phyloP scores from a whole-genome alignment of 2,888 invertebrate genomes.

The Rhamphomyia laevipes region DNA sequence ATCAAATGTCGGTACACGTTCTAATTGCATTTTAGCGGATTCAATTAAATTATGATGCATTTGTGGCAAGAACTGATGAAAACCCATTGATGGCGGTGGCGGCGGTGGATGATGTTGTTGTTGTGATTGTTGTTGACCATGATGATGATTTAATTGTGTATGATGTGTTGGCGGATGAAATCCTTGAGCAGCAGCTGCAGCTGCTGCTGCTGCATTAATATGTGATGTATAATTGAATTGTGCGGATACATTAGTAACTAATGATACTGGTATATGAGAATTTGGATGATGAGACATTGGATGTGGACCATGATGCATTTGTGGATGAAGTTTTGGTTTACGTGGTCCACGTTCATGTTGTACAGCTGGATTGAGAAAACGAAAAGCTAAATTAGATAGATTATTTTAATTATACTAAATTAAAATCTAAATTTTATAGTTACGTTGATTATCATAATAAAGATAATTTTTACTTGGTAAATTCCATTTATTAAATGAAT shows the following conservation, averaged over 20 bases:
- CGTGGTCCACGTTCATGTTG: slow-evolving; percentile 94
- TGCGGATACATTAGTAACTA: slow-evolving; percentile 37
- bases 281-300: slow-evolving; percentile 19
- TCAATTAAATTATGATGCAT: slow-evolving; percentile 35
- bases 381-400: too few species aligned
- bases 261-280: slow-evolving; percentile 32
- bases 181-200: slow-evolving; percentile 20
- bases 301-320: slow-evolving; percentile 28
- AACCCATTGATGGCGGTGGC: slow-evolving; percentile 29
- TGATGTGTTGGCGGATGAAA: slow-evolving; percentile 9
- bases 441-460: too few species aligned
- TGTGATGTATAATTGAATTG: slow-evolving; percentile 38
- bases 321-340: slow-evolving; percentile 71
- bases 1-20: slow-evolving; percentile 16
- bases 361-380: slow-evolving; percentile 55
- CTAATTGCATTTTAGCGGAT: slow-evolving; percentile 28
- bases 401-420: too few species aligned
- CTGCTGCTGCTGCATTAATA: slow-evolving; percentile 25
- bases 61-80: slow-evolving; percentile 27
- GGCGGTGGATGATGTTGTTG: slow-evolving; percentile 17
- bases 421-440: too few species aligned
- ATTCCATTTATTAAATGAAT: too few species aligned
- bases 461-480: too few species aligned
- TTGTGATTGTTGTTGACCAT: slow-evolving; percentile 22
- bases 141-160: slow-evolving; percentile 18